Base-by-base conservation (phyloP, 2,797 vertebrate species). In the Mormyrops boulengeri region DNA sequence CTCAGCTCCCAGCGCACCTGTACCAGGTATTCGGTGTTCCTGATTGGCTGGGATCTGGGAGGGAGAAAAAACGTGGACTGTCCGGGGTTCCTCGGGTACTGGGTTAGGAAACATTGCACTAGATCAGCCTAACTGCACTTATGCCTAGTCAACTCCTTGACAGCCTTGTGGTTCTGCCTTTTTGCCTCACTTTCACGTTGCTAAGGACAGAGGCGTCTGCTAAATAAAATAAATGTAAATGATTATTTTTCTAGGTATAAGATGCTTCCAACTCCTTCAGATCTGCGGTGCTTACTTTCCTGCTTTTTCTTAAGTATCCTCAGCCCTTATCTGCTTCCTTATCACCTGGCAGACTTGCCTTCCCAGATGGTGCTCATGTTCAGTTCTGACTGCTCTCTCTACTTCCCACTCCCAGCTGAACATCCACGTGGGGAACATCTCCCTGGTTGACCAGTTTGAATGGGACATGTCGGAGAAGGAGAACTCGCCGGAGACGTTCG, bases 391-490 rank as follows among this genome's bases (percentile, higher is more conserved):
- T 44, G 30, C 30, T 60, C 7, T 66, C 41, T 50, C 8, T 88
- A 2, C 87, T 22, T 1, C n/a, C 26, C 89, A 89, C 2, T 89
- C 52, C 85, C 92, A 99, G 98, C 95, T 99, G 41, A 99, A 99
- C 93, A 99, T 99, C 93, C 98, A 99, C 0, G 98, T 99, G 90
- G 98, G 98, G 11, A 99, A 99, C 96, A 99, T 99, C 92, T 99
- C 98, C 62, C 95, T 99, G 91, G 98, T 99, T 93, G 98, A 99
- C 95, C 98, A 99, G 95, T 99, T 99, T 90, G 98, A 99, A 92
- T 99, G 98, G 98, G 98, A 99, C 95, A 99, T 99, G 98, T 99
- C 98, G 0, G 98, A 99, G 95, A 97, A 97, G 93, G 98, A 99
- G 93, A 99, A 99, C 92, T 99, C 98, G 0, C 98, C 98, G 0